phyloP scores from a whole-genome alignment of 2,888 invertebrate species.

The Ramazzottius varieornatus region DNA sequence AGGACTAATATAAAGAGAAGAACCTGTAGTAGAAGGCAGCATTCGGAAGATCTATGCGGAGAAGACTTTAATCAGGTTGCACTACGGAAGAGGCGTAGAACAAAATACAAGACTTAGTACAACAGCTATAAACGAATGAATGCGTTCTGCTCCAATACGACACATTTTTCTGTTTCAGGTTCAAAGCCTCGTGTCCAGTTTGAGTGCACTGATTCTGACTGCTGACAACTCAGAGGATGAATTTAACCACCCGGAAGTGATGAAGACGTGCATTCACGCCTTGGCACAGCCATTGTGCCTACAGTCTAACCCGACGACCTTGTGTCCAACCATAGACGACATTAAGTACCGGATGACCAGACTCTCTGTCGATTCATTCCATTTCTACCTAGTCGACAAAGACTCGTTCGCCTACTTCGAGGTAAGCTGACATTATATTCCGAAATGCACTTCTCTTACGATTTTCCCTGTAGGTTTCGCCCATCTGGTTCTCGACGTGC shows the following conservation, averaged over 20 bases:
- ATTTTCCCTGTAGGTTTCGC: neutral
- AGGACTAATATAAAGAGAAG: too few relatives aligned
- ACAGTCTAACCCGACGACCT: conserved; percentile 17
- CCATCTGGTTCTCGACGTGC: neutral
- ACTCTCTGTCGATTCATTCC: conserved; percentile 58
- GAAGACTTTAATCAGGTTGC: too few relatives aligned
- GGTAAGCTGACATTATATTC: conserved; percentile 24
- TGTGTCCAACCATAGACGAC: conserved; percentile 50
- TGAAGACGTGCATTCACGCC: conserved; percentile 26
- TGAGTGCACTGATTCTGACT: conserved; percentile 52
- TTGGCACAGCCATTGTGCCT: conserved; percentile 37
- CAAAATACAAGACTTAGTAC: too few relatives aligned
- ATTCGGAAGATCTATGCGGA: too few relatives aligned
- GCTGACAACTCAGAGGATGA: conserved; percentile 68
- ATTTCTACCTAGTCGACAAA: conserved; percentile 64
- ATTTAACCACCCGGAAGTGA: conserved; percentile 49
- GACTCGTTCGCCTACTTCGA: conserved; percentile 62
- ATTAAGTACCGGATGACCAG: conserved; percentile 81
- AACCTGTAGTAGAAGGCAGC: too few relatives aligned
- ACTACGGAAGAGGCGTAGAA: too few relatives aligned
- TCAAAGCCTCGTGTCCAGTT: too few relatives aligned
- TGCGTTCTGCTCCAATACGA: too few relatives aligned
- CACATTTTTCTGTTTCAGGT: too few relatives aligned
- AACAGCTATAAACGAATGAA: too few relatives aligned
- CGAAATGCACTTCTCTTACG: neutral